Base-by-base conservation (phyloP, 1,140 invertebrate genomes). In the Ridgeia piscesae region DNA sequence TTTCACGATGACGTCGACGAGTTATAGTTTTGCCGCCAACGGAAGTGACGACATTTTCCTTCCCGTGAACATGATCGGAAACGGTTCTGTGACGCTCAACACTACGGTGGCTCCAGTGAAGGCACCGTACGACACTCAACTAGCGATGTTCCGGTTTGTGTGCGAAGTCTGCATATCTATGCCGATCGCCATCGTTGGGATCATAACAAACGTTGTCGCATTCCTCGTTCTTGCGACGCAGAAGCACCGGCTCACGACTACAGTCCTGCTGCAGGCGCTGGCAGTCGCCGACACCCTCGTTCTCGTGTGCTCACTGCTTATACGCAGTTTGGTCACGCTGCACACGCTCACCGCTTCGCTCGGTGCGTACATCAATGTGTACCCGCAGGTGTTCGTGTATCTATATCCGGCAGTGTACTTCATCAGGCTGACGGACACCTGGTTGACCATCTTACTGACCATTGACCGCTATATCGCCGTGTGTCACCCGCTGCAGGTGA, bases 401-500 rank as follows among this genome's bases (percentile, higher is more conserved):
- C 35, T 93, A 14, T 92, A 92, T 14, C 93, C 93, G 31, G 9
- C 58, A 14, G 58, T 88, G 33, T 93, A 93, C 93, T 35, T 93
- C 77, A 34, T 93, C 9, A 88, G 92, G 42, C 92, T 92, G 92
- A 77, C 92, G 89, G 91, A 92, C 50, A 90, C 89, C 11, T 93
- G 93, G 93, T 31, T 93, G 8, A 89, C 88, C 11, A 91, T 92
- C 17, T 17, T 93, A 6, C 58, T 93, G n/a, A n/a, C n/a, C n/a
- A n/a, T n/a, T n/a, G n/a, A n/a, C n/a, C n/a, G n/a, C n/a, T n/a
- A n/a, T n/a, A n/a, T n/a, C n/a, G n/a, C n/a, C n/a, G n/a, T n/a
- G n/a, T n/a, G n/a, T n/a, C n/a, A n/a, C n/a, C n/a, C 93, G 77
- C 48, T 93, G 92, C 91, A 93, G 42, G 91, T 91, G 92, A 88